Evolutionary conservation across 2,888 invertebrate species (phyloP).

Genomic region (Agriopis marginaria): DNA sequence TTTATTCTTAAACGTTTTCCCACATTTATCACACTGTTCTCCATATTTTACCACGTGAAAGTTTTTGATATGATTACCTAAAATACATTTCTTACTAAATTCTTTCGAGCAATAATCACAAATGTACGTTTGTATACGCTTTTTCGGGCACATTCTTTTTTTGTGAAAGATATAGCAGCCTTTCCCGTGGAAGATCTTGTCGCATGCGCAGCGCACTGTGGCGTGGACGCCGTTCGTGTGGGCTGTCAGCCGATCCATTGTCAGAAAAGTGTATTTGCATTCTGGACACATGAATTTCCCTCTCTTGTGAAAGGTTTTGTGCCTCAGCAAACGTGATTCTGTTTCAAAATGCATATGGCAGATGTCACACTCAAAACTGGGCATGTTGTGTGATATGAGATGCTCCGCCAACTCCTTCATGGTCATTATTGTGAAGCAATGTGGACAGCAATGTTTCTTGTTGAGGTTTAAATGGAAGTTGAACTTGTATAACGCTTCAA

Average conservation of each 20-base stretch:
- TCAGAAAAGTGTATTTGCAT: conserved; percentile 55
- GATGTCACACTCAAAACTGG: conserved; percentile 48
- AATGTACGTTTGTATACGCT: conserved; percentile 48
- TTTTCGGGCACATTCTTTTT: conserved; percentile 4
- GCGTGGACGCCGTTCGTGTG: conserved; percentile 57
- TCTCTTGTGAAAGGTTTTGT: conserved; percentile 43
- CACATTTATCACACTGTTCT: conserved; percentile 63
- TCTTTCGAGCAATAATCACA: conserved; percentile 63
- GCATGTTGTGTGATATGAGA: conserved; percentile 46
- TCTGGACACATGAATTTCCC: conserved; percentile 52
- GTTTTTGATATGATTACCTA: conserved; percentile 55
- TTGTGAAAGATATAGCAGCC: conserved; percentile 57
- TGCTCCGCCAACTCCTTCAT: conserved; percentile 47
- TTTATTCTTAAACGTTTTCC: conserved; percentile 55
- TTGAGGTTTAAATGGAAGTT: conserved; percentile 58
- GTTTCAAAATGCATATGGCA: conserved; percentile 54
- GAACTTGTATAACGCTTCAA: conserved; percentile 43
- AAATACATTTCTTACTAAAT: conserved; percentile 49
- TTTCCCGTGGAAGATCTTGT: conserved; percentile 53
- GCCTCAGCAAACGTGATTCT: conserved; percentile 39
- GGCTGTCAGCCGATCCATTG: conserved; percentile 39
- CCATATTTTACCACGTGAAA: conserved; percentile 48
- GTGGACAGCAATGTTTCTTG: conserved; percentile 53
- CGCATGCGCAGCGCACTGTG: conserved; percentile 53
- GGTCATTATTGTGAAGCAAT: conserved; percentile 53